Evolutionary conservation across 2,888 invertebrate species (phyloP), one percentile per base, ranked within the genome.

Genomic region (Calliopum simillimum): DNA sequence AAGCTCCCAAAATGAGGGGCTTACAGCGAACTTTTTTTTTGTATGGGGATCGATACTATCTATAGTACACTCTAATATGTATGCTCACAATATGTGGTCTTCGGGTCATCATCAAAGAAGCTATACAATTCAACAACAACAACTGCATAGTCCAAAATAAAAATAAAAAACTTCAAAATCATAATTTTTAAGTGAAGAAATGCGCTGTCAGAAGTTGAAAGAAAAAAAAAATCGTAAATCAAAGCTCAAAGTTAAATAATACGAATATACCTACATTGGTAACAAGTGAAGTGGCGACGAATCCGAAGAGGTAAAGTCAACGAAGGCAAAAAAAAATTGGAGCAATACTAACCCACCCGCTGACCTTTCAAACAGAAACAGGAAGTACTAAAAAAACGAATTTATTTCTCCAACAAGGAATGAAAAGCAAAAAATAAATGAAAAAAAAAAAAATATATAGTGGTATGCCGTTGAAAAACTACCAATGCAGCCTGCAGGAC

Each of bases 161-260:
- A 65, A 65, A 58, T 66, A 16, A 25, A 16, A 25, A 51, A 59
- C 67, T 59, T 61, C 14, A 64, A 63, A 41, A 49, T 69, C 58
- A 69, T 71, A 69, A 71, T 73, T 71, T 69, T 69, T 66, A 71
- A 73, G 71, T 69, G 67, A 71, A 73, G 73, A 71, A 73, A 73
- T 71, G 46, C 62, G 71, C 72, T 73, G 75, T 70, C 73, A 71
- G 47, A 72, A 73, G 72, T 72, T 33, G 8, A 33, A 8, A 33
- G 8, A 33, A 8, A 33, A 70, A 75, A 74, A 74, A 72, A 74
- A 74, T 70, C 73, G 72, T 75, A 75, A 75, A 75, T 75, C 75
- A 74, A 68, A 71, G 73, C 71, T 73, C 70, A 73, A 70, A 71
- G 59, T 70, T 71, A 64, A 73, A 71, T 74, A 71, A 73, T 70